Percentiles rank a stretch among this genome's conserved stretches.
Conservation (phyloP, 2,797 vertebrate species). For the Macroramphosus scolopax region DNA sequence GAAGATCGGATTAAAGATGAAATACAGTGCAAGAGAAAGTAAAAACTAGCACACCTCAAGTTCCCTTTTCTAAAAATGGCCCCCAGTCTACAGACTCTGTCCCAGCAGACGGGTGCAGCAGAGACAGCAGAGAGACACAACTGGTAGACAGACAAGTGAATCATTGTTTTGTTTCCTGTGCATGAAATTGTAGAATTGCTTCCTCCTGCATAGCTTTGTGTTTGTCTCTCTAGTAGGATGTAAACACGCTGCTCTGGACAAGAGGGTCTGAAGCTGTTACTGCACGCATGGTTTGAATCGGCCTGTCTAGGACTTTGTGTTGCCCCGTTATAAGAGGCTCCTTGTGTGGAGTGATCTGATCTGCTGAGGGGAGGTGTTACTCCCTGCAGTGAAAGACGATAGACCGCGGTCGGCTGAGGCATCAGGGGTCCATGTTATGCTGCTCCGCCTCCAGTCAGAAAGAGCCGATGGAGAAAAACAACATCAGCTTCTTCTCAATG, state of each 20-base stretch:
- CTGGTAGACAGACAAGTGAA: too few species aligned
- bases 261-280: conserved; percentile 39
- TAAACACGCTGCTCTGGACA: conserved; percentile 1
- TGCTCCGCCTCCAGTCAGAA: conserved; percentile 13
- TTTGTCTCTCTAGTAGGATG: background rate
- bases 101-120: too few species aligned
- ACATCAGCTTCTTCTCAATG: too few species aligned
- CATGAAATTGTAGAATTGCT: too few species aligned
- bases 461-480: conserved; percentile 7
- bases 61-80: too few species aligned
- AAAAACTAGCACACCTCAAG: too few species aligned
- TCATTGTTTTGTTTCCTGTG: too few species aligned
- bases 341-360: conserved; percentile 54
- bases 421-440: conserved; percentile 12
- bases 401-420: conserved; percentile 28
- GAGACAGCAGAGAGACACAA: too few species aligned
- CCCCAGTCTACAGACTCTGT: too few species aligned
- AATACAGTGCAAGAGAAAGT: too few species aligned
- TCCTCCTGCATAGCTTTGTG: too few species aligned
- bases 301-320: conserved; percentile 30
- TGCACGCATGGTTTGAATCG: conserved; percentile 39
- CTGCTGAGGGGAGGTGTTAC: conserved; percentile 30
- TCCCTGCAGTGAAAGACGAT: conserved; percentile 31
- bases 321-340: conserved; percentile 20
- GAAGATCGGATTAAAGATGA: too few species aligned